Conservation (phyloP, 2,113 vertebrate genomes). For the Lophotis ruficrista region DNA sequence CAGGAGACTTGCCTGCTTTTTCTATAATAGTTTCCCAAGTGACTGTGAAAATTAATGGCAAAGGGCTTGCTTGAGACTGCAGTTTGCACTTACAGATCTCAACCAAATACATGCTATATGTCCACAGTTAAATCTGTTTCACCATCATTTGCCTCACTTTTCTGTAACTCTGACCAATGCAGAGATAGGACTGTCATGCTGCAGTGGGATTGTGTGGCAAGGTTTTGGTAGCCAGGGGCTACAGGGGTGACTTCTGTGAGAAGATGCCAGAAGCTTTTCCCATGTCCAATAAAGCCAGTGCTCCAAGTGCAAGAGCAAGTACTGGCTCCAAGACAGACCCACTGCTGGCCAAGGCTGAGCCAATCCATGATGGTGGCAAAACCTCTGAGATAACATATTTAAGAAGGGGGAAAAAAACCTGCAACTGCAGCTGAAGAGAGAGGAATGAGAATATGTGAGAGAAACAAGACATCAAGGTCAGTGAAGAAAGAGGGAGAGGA, state of each 20-base stretch:
- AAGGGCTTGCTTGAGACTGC: background rate
- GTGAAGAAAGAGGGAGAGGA: background rate
- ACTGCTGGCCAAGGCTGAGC: background rate
- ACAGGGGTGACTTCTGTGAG: background rate
- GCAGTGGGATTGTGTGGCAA: accelerated
- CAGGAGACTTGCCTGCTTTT: background rate
- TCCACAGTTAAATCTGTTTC: background rate
- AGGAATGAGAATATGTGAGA: background rate
- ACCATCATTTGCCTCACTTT: background rate
- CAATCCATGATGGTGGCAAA: no score
- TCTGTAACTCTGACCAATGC: background rate
- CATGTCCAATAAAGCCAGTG: accelerated
- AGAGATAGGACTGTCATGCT: background rate
- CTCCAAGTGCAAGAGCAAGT: no score
- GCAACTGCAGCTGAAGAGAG: background rate
- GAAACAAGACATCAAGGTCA: background rate
- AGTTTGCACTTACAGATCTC: background rate
- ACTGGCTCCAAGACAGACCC: accelerated
- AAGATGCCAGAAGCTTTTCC: background rate
- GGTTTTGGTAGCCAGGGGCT: background rate
- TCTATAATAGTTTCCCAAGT: background rate
- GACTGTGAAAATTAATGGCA: background rate
- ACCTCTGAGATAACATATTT: background rate
- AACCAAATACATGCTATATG: accelerated
- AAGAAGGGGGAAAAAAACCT: no score